These are phyloP conservation scores for Anolis sagrei DNA, from an alignment of 2,113 vertebrate species.

Conservation along the genomic window DNA sequence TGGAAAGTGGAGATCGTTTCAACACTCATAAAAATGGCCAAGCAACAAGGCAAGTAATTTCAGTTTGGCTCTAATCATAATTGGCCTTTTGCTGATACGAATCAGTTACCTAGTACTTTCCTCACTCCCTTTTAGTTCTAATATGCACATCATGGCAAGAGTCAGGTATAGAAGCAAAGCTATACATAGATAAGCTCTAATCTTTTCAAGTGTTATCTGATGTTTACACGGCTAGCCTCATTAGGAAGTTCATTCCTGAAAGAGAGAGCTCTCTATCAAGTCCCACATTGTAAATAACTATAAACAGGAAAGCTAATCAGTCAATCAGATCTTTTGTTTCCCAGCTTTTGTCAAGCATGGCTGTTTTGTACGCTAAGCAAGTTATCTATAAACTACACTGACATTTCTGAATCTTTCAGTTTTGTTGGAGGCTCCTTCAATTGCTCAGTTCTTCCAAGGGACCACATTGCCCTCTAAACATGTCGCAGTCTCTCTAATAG, in stretches of 20 bases:
- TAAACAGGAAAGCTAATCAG: not conserved
- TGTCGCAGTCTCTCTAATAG: slow-evolving; percentile 37
- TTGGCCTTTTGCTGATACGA: slow-evolving; percentile 5
- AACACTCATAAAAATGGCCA: not conserved
- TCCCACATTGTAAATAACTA: slow-evolving; percentile 8
- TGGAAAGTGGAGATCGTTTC: not conserved
- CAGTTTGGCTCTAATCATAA: not conserved
- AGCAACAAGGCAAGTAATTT: not conserved
- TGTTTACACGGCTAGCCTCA: slow-evolving; percentile 19
- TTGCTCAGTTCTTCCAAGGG: not conserved
- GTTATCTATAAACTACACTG: slow-evolving; percentile 9
- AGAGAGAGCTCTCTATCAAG: not conserved
- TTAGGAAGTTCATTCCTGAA: slow-evolving; percentile 40
- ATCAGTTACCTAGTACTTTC: not conserved
- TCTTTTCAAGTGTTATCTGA: slow-evolving; percentile 31
- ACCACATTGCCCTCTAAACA: slow-evolving; percentile 43
- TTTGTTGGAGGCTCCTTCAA: slow-evolving; percentile 42
- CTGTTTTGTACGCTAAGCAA: slow-evolving; percentile 25
- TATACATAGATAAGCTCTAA: not conserved
- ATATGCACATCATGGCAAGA: not conserved
- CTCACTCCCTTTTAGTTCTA: not conserved
- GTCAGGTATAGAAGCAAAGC: not conserved
- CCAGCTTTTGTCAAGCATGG: not conserved
- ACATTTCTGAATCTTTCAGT: slow-evolving; percentile 51
- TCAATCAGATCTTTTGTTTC: slow-evolving; percentile 37